Evolutionary conservation across 2,113 vertebrate genomes (phyloP).

Genomic region (Chaetodon trifascialis): DNA sequence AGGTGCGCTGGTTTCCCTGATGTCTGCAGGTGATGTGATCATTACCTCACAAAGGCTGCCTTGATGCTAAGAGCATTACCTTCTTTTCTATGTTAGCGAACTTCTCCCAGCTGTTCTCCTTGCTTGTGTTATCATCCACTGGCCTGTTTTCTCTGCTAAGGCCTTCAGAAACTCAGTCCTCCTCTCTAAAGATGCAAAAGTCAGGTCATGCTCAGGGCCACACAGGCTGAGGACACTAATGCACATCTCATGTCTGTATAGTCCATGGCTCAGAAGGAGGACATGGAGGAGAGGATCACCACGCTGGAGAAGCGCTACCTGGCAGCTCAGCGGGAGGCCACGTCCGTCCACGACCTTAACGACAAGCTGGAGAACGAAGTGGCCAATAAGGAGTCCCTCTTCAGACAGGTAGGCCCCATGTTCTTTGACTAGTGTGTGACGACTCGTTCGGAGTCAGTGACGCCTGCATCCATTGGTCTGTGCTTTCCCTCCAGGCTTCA

Average conservation of each 20-base stretch:
- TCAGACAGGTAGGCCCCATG: constrained; percentile 87
- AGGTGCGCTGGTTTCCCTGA: too few species aligned
- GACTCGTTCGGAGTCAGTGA: not conserved
- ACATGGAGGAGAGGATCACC: constrained; percentile 99
- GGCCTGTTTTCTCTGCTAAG: not conserved
- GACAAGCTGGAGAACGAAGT: constrained; percentile 99
- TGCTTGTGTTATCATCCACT: too few species aligned
- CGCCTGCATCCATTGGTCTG: too few species aligned
- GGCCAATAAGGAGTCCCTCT: constrained; percentile 95
- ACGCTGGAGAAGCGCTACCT: constrained; percentile 99
- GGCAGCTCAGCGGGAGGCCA: constrained; percentile 95
- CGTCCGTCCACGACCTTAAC: constrained; percentile 97
- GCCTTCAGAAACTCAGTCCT: too few species aligned
- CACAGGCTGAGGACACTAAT: not conserved
- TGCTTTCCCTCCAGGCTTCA: not conserved
- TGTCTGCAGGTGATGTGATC: too few species aligned
- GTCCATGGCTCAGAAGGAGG: constrained; percentile 98
- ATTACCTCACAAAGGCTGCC: too few species aligned
- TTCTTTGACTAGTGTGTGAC: not conserved
- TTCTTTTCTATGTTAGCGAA: not conserved
- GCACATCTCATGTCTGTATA: constrained; percentile 48
- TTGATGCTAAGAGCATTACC: not conserved
- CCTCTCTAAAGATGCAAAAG: too few species aligned
- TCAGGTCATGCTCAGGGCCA: not conserved
- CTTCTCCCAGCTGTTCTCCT: not conserved